Evolutionary conservation across 2,888 invertebrate genomes (phyloP), one percentile per base, ranked within the genome.

Genomic region (Smittia aterrima): DNA sequence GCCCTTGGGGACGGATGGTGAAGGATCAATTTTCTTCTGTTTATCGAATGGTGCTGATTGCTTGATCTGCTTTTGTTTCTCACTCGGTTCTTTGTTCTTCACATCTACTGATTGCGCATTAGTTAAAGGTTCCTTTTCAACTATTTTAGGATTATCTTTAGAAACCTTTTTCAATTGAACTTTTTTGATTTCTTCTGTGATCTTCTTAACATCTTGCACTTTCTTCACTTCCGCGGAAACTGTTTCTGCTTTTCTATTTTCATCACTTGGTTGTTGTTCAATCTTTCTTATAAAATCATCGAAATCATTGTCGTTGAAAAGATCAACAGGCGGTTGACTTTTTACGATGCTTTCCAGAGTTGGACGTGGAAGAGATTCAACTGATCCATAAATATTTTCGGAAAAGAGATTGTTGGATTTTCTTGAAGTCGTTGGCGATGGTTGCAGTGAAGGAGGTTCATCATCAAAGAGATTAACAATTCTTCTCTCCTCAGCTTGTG

Each of bases 241-340:
- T 16, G 13, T 9, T 9, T 41, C 25, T 47, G 58, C 11, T 24
- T 58, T 47, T 38, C 4, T 38, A 38, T 7, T 38, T 38, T 38
- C 38, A 25, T n/a, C 13, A 9, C 72, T 13, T 11, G 22, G 47
- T n/a, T 66, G 54, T 40, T 62, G 75, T 58, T 64, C 75, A 13
- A 70, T 70, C n/a, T 58, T 70, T 22, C 38, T 54, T 2, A 75
- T 67, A 4, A 81, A 75, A 58, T 77, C 78, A 6, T 81, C 81
- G 6, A 81, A 81, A 77, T 81, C 79, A 24, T 81, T 79, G 75
- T 78, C 78, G 68, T 80, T 78, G 27, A 79, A 77, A 3, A 80
- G 80, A 20, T 79, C 75, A 24, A 77, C 70, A 3, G 78, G 75
- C 75, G 78, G 80, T 62, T 75, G 72, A 20, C 74, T 54, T 38